Evolutionary conservation across 2,888 invertebrate genomes (phyloP), one percentile per base, ranked within the genome.

Genomic region (Orgyia antiqua): DNA sequence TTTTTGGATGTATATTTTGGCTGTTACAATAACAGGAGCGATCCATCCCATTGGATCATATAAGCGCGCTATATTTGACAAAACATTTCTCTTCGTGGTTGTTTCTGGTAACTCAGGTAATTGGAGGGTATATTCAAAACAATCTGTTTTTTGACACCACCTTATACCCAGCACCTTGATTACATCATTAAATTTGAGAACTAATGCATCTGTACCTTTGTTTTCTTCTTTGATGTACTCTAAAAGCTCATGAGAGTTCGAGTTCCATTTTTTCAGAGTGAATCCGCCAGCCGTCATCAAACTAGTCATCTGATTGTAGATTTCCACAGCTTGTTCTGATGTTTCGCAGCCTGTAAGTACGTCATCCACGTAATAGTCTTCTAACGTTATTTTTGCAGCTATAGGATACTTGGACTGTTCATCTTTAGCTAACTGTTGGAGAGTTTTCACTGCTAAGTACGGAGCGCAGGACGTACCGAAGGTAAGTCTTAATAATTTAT

Each of bases 261-360:
- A 34, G 10, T 27, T 32, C 48, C 50, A 52, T 19, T 52, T 52
- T 18, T 48, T 47, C 3, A 50, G 20, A 10, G 41, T 11, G 4
- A 50, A 48, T 2, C 48, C 45, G 4, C 47, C 52, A 2, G 15
- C 18, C 1, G 21, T 42, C 41, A 49, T 31, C 7, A 50, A 25
- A 13, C 32, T 33, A 10, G 29, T 41, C 42, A 51, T 46, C 13
- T 47, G 21, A 0, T 41, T 24, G 12, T 37, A 41, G 8, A 47
- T 40, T 4, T 28, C 10, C 9, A 48, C 2, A 2, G 48, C 46
- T 24, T 50, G 39, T 7, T 30, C 28, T 5, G 30, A 31, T 10
- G 39, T 40, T 10, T 43, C 42, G 19, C 42, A 37, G 2, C 42
- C 39, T 1, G 41, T 31, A 11, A 48, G 23, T 1, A 44, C 13